Conservation (phyloP, 1,140 invertebrate genomes). For the Lasioglossum baleicum region DNA sequence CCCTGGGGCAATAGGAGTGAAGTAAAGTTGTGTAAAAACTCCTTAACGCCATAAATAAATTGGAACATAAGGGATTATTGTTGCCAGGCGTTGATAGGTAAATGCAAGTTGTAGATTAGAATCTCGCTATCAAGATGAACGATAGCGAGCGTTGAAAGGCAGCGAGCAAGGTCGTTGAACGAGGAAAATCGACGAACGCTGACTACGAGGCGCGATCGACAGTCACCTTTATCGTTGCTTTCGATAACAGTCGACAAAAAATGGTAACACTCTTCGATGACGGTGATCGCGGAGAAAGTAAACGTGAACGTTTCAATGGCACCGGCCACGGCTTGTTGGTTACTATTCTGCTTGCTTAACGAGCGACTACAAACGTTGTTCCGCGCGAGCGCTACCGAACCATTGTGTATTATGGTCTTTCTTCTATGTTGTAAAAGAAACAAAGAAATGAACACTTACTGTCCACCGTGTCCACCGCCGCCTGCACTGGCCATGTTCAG, state of each 20-base stretch:
- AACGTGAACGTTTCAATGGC: neutral
- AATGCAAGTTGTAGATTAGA: no score
- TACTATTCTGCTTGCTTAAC: neutral
- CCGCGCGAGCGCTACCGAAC: neutral
- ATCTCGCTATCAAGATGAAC: no score
- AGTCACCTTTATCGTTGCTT: neutral
- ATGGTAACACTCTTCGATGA: neutral
- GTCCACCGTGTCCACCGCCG: slow-evolving; percentile 45
- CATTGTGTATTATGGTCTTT: neutral
- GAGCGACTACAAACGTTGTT: neutral
- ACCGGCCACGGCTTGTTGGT: slow-evolving; percentile 2
- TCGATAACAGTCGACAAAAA: neutral
- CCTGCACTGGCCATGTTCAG: slow-evolving; percentile 37
- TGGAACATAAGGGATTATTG: no score
- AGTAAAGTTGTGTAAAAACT: no score
- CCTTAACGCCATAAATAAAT: no score
- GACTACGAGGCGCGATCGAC: neutral
- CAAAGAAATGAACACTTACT: slow-evolving; percentile 55
- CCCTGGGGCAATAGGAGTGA: no score
- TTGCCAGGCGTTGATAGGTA: no score
- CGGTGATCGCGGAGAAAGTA: slow-evolving; percentile 3
- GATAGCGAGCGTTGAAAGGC: neutral
- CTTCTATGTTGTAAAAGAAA: neutral
- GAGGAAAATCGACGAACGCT: neutral
- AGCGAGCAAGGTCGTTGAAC: neutral